Base-by-base conservation (phyloP, 2,113 vertebrate genomes). In the Ursus arctos region DNA sequence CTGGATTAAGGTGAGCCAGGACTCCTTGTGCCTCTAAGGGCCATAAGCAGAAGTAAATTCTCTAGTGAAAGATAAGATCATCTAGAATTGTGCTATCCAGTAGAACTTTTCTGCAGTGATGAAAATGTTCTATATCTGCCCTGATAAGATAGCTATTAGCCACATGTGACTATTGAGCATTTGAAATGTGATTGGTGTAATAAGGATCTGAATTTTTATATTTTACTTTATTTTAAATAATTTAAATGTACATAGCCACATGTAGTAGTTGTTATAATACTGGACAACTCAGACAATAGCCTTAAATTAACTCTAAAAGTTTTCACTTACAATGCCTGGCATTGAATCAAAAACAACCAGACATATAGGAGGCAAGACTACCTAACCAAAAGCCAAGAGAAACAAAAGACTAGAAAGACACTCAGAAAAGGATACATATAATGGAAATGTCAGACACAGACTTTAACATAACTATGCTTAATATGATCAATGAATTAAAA, bases 331-430 rank as follows among this genome's bases (percentile, higher is more conserved):
- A 86, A 53, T 65, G 47, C 69, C 65, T 85, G 16, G 13, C 33
- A 81, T 88, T 80, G n/a, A 87, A 12, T 87, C 12, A 87, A 93
- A 82, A 94, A 26, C 26, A 76, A 76, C 36, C 74, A 49, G 26
- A 49, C 26, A 76, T 31, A 51, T 0, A 77, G 4, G 26, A 97
- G 51, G 21, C 79, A 92, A 95, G 47, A 63, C 18, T 40, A 65
- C 7, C 28, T 43, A 91, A 79, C 12, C 13, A 77, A 92, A 95
- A 94, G 14, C 16, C 4, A 89, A 95, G 11, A 95, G 33, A 82
- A 57, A 95, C 26, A 83, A 95, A 92, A 57, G 10, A 97, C 84
- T 80, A n/a, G 71, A 80, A 87, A n/a, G 65, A 80, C 72, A 91
- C 7, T 24, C 47, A 88, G 69, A 61, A 86, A 43, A n/a, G 40